Base-by-base conservation (phyloP, 2,113 vertebrate species). In the Hepsetus odoe region DNA sequence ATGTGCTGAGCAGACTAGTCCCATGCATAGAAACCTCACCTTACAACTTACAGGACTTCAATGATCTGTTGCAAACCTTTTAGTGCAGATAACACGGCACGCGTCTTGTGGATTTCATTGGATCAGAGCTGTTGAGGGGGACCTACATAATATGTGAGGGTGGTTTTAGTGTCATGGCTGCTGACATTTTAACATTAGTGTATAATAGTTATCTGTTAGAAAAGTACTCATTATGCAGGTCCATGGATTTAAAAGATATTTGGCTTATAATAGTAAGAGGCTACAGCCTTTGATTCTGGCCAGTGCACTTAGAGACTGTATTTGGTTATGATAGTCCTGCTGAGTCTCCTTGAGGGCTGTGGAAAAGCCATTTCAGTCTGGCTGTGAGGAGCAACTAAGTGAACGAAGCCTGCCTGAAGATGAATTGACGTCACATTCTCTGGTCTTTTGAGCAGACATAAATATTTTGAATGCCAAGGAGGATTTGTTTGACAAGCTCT, bases 381-480 rank as follows among this genome's bases (percentile, higher is more conserved):
- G 56, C 51, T 49, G 18, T 49, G 32, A 38, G 78, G 78, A 67
- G 51, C n/a, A 8, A 22, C 51, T 5, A 22, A 76, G 53, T 56
- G 55, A 40, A 56, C 32, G 11, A 67, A 55, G 20, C 51, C 22
- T 10, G 56, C 30, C 53, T 22, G 55, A 58, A 35, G 38, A 24
- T 10, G 51, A 40, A 35, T 65, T 71, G 66, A 59, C 10, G 28
- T 70, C 40, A 51, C 30, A 30, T 62, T 69, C 58, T 5, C 26
- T 51, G 38, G 55, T 6, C 66, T 64, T 62, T 32, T 18, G 26
- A 28, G 76, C 40, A 78, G 76, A 78, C 67, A 14, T 71, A 78
- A 78, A 78, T 78, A 58, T 78, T 53, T 78, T 70, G 40, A 78
- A 78, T 78, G 55, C 40, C 66, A 44, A 26, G 24, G 66, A 49